Evolutionary conservation across 2,797 vertebrate genomes (phyloP).

Genomic region (Anabacerthia variegaticeps): DNA sequence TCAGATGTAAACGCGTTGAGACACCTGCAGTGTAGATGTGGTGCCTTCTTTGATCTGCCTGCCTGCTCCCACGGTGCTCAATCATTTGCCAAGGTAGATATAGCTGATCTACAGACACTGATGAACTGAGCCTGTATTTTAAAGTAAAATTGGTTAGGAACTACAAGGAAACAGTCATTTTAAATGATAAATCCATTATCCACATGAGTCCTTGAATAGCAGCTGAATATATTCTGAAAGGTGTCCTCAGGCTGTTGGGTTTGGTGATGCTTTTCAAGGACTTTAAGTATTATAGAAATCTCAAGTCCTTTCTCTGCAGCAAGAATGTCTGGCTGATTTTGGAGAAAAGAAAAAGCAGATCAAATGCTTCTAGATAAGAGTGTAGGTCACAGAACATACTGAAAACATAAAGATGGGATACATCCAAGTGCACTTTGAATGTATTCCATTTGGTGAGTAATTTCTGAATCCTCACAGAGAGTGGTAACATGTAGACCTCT

Average conservation of each 20-base stretch:
- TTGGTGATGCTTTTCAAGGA: background rate
- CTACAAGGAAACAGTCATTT: background rate
- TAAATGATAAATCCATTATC: background rate
- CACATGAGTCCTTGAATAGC: background rate
- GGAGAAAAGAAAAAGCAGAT: background rate
- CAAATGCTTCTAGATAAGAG: background rate
- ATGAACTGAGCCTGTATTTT: background rate
- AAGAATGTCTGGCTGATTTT: background rate
- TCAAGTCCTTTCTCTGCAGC: background rate
- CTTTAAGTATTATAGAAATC: background rate
- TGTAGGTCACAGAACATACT: background rate
- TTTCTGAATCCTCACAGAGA: background rate
- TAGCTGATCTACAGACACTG: background rate
- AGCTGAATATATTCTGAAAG: background rate
- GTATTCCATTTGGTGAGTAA: background rate
- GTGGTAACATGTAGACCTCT: background rate
- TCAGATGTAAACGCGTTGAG: background rate
- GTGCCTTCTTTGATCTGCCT: background rate
- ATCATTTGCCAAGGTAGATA: background rate
- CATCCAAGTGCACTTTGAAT: background rate
- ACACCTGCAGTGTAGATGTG: background rate
- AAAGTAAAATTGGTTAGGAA: background rate
- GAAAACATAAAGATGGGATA: background rate
- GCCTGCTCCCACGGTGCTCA: rapidly evolving
- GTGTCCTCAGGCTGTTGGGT: background rate